Conservation (phyloP, 2,888 invertebrate species). For the Carterocephalus palaemon region DNA sequence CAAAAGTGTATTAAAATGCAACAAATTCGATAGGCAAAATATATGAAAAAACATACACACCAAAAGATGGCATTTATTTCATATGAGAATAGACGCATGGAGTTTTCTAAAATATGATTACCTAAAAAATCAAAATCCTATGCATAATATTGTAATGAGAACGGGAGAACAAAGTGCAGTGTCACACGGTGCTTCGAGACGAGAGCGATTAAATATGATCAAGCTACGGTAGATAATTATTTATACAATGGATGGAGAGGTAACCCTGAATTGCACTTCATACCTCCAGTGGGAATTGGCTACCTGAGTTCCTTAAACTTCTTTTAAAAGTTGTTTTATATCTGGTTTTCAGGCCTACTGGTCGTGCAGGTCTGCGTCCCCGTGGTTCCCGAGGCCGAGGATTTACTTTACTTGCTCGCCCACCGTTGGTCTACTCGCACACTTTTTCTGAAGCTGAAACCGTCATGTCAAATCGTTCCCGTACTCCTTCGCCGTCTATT, state of each 20-base stretch:
- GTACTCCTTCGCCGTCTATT: too few species aligned
- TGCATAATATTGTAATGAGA: slow-evolving; percentile 3
- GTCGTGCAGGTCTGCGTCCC: too few species aligned
- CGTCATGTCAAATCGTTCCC: too few species aligned
- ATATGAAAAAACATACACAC: slow-evolving; percentile 1
- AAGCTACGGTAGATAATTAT: background rate
- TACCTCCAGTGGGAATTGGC: slow-evolving; percentile 1
- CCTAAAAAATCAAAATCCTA: slow-evolving; percentile 7
- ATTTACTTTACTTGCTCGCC: too few species aligned
- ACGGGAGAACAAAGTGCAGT: slow-evolving; percentile 4
- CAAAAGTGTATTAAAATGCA: too few species aligned
- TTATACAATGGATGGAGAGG: slow-evolving; percentile 2
- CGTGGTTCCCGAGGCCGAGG: too few species aligned
- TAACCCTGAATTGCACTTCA: background rate
- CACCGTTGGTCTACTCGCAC: too few species aligned
- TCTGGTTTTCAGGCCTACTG: too few species aligned
- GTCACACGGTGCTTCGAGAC: background rate
- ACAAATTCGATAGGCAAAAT: slow-evolving; percentile 4
- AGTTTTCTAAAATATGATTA: background rate
- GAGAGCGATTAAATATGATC: slow-evolving; percentile 1
- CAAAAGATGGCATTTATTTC: background rate
- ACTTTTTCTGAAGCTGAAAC: too few species aligned
- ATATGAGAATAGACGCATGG: slow-evolving; percentile 3
- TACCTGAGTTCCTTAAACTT: too few species aligned
- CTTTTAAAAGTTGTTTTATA: too few species aligned